A percentile compares a stretch with the other conserved stretches of the same genome.
These are phyloP conservation scores for Drosophila recens DNA, from an alignment of 2,888 invertebrate species.

Conservation along the genomic window DNA sequence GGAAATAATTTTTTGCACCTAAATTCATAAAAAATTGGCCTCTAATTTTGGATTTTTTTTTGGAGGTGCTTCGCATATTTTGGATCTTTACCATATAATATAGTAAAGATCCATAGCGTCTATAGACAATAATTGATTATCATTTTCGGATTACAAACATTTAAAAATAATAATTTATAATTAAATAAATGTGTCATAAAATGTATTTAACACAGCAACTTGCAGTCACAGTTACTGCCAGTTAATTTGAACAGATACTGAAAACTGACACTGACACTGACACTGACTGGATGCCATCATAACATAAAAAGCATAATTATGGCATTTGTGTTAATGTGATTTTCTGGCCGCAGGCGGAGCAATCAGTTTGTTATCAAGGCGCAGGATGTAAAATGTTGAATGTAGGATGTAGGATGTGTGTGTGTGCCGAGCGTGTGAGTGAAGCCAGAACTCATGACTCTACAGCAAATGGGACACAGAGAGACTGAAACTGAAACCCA, in stretches of 20 bases:
- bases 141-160: background rate
- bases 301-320: slow-evolving; percentile 82
- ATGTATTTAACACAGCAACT: background rate
- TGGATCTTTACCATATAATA: no score
- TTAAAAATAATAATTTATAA: background rate
- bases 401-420: slow-evolving; percentile 8
- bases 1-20: no score
- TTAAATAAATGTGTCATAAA: background rate
- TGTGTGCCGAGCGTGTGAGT: slow-evolving; percentile 18
- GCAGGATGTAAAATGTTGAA: slow-evolving; percentile 49
- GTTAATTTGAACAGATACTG: background rate
- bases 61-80: no score
- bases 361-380: slow-evolving; percentile 69
- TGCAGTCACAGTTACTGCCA: background rate
- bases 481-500: background rate
- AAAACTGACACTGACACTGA: slow-evolving; percentile 1
- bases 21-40: no score
- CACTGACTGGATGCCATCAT: slow-evolving; percentile 57
- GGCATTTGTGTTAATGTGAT: slow-evolving; percentile 83
- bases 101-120: no score
- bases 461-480: slow-evolving; percentile 10
- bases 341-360: slow-evolving; percentile 77
- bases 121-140: no score
- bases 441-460: slow-evolving; percentile 35
- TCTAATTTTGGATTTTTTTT: no score